Conservation (phyloP, 2,113 vertebrate genomes). For the Cranoglanis bouderius region DNA sequence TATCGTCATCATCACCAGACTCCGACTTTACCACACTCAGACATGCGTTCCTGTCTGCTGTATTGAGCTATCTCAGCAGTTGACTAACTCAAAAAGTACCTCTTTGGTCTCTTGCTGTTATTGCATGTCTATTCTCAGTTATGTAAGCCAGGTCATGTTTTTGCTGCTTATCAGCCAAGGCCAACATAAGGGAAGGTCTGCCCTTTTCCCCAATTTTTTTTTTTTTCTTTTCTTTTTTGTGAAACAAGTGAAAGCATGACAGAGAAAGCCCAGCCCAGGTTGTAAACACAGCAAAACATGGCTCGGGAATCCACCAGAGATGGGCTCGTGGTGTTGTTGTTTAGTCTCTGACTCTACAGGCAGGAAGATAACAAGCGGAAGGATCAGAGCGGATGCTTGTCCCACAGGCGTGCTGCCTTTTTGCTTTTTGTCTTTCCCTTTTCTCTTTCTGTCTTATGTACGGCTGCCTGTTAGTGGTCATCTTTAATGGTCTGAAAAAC, state of each 20-base stretch:
- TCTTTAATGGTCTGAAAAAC: slow-evolving; percentile 73
- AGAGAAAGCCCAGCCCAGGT: slow-evolving; percentile 57
- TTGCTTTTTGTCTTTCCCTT: slow-evolving; percentile 33
- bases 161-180: slow-evolving; percentile 58
- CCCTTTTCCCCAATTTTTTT: neutral
- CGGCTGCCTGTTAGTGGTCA: slow-evolving; percentile 59
- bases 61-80: slow-evolving; percentile 9
- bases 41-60: neutral
- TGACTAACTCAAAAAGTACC: slow-evolving; percentile 18
- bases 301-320: slow-evolving; percentile 61
- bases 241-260: slow-evolving; percentile 53
- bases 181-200: slow-evolving; percentile 62
- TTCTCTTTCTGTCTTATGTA: slow-evolving; percentile 36
- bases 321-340: slow-evolving; percentile 71
- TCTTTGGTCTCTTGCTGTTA: slow-evolving; percentile 34
- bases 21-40: neutral
- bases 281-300: slow-evolving; percentile 64
- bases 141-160: slow-evolving; percentile 63
- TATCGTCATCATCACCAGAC: slow-evolving; percentile 1
- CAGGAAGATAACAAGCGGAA: slow-evolving; percentile 68
- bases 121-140: slow-evolving; percentile 64
- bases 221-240: neutral
- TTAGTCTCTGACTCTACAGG: slow-evolving; percentile 70
- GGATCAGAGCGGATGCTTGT: slow-evolving; percentile 69
- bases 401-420: slow-evolving; percentile 61